Evolutionary conservation across 2,888 invertebrate species (phyloP), one percentile per base, ranked within the genome.

Genomic region (Allolobophora icterica): DNA sequence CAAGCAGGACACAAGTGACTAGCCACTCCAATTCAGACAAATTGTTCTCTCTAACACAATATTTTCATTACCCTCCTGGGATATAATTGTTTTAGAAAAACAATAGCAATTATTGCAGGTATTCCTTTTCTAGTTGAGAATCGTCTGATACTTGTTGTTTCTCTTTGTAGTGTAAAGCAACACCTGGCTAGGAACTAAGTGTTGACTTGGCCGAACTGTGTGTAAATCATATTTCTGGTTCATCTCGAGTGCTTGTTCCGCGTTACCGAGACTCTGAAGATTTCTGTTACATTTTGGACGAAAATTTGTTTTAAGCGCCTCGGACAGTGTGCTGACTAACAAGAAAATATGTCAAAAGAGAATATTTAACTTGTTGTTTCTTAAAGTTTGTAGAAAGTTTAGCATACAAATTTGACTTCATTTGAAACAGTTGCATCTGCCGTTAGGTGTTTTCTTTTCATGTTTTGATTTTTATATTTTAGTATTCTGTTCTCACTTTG

Each of bases 141-240:
- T 87, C 19, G 34, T 34, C 34, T 87, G 35, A 35, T 34, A 33
- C 2, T 58, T 90, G 30, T 58, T 58, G 21, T 84, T 91, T 90
- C 30, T 40, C 17, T 90, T 91, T 90, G 19, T 42, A 91, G 91
- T 38, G 91, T 91, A 5, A 91, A 91, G 42, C 91, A 91, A 52
- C 91, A 91, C 34, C 90, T 91, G 35, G 91, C 91, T 35, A 84
- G 90, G 90, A 91, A 91, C 34, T 87, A 15, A 87, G 6, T 35
- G n/a, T 0, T 17, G n/a, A 71, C 30, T 30, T 71, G 71, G n/a
- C n/a, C 71, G n/a, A 71, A 71, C 71, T 71, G 71, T n/a, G 8
- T 71, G 71, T 71, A n/a, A 71, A 71, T 71, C 52, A 4, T 71
- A n/a, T 71, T 71, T n/a, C 71, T 71, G 71, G 71, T 71, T 71